phyloP scores from a whole-genome alignment of 2,888 invertebrate genomes.

The Drosophila mulleri region DNA sequence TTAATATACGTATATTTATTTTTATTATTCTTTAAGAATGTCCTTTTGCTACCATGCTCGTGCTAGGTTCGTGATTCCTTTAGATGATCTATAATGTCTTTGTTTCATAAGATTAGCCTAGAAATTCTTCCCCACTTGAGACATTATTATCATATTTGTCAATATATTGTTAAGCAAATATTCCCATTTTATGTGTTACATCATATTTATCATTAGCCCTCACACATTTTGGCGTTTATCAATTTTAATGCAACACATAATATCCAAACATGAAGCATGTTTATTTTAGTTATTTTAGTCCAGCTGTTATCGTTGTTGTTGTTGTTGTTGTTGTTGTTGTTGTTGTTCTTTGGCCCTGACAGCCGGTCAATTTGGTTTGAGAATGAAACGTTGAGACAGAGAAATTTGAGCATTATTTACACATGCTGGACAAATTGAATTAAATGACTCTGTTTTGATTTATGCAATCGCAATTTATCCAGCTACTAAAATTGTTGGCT shows the following conservation, averaged over 20 bases:
- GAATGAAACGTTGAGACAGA: slow-evolving; percentile 24
- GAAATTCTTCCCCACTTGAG: too few relatives aligned
- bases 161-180: neutral
- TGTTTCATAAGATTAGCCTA: too few relatives aligned
- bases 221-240: neutral
- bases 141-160: neutral
- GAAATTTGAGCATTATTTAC: slow-evolving; percentile 49
- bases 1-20: too few relatives aligned
- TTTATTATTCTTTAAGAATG: too few relatives aligned
- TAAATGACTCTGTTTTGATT: slow-evolving; percentile 53
- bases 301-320: too few relatives aligned
- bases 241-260: neutral
- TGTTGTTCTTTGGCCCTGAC: slow-evolving; percentile 6
- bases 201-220: neutral
- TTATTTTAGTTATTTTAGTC: slow-evolving; percentile 21
- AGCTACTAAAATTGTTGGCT: slow-evolving; percentile 1
- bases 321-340: neutral
- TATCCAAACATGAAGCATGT: slow-evolving; percentile 45
- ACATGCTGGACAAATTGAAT: slow-evolving; percentile 61
- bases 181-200: neutral
- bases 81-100: too few relatives aligned
- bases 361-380: slow-evolving; percentile 42
- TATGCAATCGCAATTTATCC: slow-evolving; percentile 15
- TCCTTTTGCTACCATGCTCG: too few relatives aligned
- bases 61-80: too few relatives aligned